These are phyloP conservation scores for Rosalia funebris DNA, from an alignment of 2,888 invertebrate genomes.

Conservation along the genomic window DNA sequence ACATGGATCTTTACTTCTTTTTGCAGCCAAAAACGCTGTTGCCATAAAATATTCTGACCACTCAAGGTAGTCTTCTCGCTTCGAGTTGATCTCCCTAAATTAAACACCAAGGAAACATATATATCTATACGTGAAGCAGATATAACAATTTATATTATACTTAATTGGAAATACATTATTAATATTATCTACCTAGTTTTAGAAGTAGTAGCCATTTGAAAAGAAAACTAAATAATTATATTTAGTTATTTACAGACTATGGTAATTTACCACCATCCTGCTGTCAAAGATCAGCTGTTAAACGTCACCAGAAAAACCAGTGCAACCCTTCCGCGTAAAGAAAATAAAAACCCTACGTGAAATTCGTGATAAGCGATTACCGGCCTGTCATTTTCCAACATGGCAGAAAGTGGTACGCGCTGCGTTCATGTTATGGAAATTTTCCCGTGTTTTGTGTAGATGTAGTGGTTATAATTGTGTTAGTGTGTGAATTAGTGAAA, in stretches of 20 bases:
- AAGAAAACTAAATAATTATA: not conserved
- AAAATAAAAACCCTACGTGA: slow-evolving; percentile 33
- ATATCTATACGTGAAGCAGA: no score
- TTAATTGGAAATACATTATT: no score
- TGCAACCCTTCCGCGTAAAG: slow-evolving; percentile 22
- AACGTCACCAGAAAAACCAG: slow-evolving; percentile 25
- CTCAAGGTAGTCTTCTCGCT: slow-evolving; percentile 75
- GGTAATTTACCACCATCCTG: not conserved
- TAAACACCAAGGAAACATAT: not conserved
- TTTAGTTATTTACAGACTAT: not conserved
- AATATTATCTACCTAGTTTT: no score
- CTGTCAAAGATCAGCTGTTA: slow-evolving; percentile 20
- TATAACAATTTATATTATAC: no score
- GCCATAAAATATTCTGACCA: slow-evolving; percentile 99
- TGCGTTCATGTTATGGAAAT: slow-evolving; percentile 78
- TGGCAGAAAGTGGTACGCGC: slow-evolving; percentile 71
- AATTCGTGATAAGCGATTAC: slow-evolving; percentile 26
- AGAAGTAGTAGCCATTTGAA: no score
- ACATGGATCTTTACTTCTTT: slow-evolving; percentile 93
- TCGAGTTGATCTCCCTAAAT: slow-evolving; percentile 56
- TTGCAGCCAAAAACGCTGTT: slow-evolving; percentile 87
- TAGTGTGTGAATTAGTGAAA: slow-evolving; percentile 54
- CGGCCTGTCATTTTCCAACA: slow-evolving; percentile 59
- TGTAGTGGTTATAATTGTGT: slow-evolving; percentile 56
- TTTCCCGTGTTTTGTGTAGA: slow-evolving; percentile 63